Percentiles rank a stretch among this genome's conserved stretches.
Conservation (phyloP, 1,140 invertebrate species). For the Diorhabda carinulata region DNA sequence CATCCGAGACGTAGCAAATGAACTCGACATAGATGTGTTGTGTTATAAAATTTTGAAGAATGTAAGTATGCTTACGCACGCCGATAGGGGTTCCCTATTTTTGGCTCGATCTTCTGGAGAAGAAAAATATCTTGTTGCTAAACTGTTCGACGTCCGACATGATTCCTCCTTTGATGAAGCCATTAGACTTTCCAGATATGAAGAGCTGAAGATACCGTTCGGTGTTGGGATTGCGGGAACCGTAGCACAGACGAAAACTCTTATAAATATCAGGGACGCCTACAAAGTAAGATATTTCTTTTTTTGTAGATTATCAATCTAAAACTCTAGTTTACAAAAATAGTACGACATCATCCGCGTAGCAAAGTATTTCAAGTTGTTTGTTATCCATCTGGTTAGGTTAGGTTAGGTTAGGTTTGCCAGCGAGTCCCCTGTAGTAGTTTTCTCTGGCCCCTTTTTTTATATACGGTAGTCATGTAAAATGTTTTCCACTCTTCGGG, state of each 20-base stretch:
- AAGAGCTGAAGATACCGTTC: constrained; percentile 84
- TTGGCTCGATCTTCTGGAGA: constrained; percentile 74
- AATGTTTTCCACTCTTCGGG: no score
- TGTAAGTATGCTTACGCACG: constrained; percentile 79
- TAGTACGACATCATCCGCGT: no score
- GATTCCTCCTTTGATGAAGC: constrained; percentile 80
- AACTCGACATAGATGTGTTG: constrained; percentile 86
- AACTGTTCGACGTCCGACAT: constrained; percentile 87
- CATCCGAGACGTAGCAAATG: constrained; percentile 88
- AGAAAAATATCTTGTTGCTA: constrained; percentile 78
- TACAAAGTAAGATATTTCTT: constrained; percentile 62
- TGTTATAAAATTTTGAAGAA: constrained; percentile 94
- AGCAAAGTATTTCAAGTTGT: no score
- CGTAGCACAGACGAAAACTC: constrained; percentile 81
- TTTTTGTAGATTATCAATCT: not conserved
- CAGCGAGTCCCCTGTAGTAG: no score
- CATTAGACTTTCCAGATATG: constrained; percentile 63
- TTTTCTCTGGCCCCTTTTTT: no score
- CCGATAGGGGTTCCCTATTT: constrained; percentile 84
- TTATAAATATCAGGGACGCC: constrained; percentile 87
- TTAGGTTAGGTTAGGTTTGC: no score
- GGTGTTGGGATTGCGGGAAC: constrained; percentile 86
- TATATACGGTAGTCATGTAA: no score
- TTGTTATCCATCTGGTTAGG: no score
- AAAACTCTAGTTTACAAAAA: no score